A percentile compares a stretch with the other conserved stretches of the same genome.
Evolutionary conservation across 2,113 vertebrate genomes (phyloP).

Genomic region (Eira barbara): DNA sequence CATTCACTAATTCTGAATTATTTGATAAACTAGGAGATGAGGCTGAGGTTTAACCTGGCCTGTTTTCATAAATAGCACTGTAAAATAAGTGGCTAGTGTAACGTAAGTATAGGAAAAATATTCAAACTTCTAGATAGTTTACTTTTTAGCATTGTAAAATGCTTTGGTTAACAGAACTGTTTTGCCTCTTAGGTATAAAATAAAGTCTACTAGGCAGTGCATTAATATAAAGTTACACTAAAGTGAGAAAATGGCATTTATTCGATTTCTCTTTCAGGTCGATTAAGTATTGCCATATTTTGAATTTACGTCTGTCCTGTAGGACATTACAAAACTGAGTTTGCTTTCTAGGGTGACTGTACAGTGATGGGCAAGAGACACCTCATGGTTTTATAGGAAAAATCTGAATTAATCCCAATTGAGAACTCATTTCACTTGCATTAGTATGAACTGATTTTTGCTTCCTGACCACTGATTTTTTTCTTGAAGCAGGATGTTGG

Average conservation of each 20-base stretch:
- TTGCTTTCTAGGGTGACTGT: background rate
- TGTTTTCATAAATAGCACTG: background rate
- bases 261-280: conserved; percentile 16
- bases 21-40: background rate
- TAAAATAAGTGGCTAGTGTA: background rate
- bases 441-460: background rate
- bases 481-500: background rate
- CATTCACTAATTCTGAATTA: background rate
- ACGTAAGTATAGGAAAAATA: background rate
- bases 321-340: background rate
- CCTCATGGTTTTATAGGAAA: background rate
- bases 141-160: background rate
- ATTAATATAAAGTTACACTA: background rate
- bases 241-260: background rate
- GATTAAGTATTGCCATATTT: background rate
- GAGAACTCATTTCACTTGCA: background rate
- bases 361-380: background rate
- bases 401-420: background rate
- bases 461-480: background rate
- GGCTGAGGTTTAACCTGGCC: background rate
- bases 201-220: background rate
- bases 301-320: background rate
- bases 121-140: background rate
- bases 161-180: background rate
- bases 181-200: background rate